Conservation (phyloP, 1,140 invertebrate genomes). For the Drosophila orosa region DNA sequence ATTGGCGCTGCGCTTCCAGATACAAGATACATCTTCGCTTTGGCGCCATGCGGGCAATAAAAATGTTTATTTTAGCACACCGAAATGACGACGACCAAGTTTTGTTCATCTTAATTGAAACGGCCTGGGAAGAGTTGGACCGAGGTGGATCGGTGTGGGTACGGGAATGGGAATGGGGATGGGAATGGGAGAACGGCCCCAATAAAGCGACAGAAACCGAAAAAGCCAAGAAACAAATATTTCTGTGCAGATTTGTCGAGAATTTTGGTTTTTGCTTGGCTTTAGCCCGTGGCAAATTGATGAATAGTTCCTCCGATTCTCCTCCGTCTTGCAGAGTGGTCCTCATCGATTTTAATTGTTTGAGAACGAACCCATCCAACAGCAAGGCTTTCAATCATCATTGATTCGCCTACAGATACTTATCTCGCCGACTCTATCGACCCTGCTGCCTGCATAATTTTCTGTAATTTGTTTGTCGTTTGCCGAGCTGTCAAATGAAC, state of each 20-base stretch:
- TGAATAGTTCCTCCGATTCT: conserved; percentile 36
- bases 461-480: conserved; percentile 55
- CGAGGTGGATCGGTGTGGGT: conserved; percentile 7
- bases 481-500: conserved; percentile 64
- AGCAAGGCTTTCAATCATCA: conserved; percentile 63
- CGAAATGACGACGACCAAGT: conserved; percentile 60
- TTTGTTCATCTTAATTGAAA: conserved; percentile 68
- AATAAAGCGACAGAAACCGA: conserved; percentile 21
- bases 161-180: background rate
- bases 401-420: conserved; percentile 45
- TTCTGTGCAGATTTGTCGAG: conserved; percentile 50
- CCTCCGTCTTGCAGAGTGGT: conserved; percentile 26
- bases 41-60: conserved; percentile 73
- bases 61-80: conserved; percentile 74
- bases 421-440: conserved; percentile 24
- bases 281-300: conserved; percentile 41
- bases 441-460: conserved; percentile 57
- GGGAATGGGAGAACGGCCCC: conserved; percentile 19
- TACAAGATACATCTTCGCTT: conserved; percentile 51
- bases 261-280: conserved; percentile 28
- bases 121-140: conserved; percentile 23
- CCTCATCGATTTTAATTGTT: conserved; percentile 68
- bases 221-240: conserved; percentile 22
- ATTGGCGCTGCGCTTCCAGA: conserved; percentile 46
- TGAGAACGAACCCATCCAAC: conserved; percentile 21